Evolutionary conservation across 1,140 invertebrate species (phyloP), one percentile per base, ranked within the genome.

Genomic region (Pseudobourletiella spinata): DNA sequence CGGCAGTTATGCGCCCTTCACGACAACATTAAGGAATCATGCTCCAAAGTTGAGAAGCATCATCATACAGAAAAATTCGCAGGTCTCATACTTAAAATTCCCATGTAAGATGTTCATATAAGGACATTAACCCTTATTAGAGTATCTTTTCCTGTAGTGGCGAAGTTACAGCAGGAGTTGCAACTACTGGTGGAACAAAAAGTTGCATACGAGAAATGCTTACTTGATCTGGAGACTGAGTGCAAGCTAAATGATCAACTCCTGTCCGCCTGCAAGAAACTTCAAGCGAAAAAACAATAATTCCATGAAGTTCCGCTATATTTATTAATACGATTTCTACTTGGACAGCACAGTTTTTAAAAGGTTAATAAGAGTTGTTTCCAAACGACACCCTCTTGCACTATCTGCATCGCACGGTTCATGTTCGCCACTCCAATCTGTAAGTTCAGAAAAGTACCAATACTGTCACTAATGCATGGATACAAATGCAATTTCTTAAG

Each of bases 161-260:
- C 64, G 18, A 63, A 56, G 42, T 30, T 70, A 1, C 64, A 70
- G 48, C 42, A 43, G 16, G 68, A 70, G 30, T 18, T 70, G 1
- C 64, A 67, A 57, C 57, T 46, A 18, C 57, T 70, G 14, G 24
- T 66, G 1, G 68, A 70, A 28, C 59, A 65, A 18, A 70, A 70
- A 50, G 68, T 70, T 18, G 50, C 62, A 1, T 70, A 70, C 51
- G 68, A 70, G 46, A 70, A 67, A 61, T 66, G 68, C 26, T 48
- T 70, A 8, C 48, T 46, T 39, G 68, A 70, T 18, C 35, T 70
- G 30, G 68, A 67, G 20, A 43, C 59, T n/a, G 68, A 67, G 32
- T 67, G 65, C 50, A 61, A 60, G 50, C 35, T 20, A 18, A 70
- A 70, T 54, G 68, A 70, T 43, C 44, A 64, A 22, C 28, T 69